A percentile compares a stretch with the other conserved stretches of the same genome.
phyloP scores from a whole-genome alignment of 92 coral and sea anemone species.

The Palythoa grandis region DNA sequence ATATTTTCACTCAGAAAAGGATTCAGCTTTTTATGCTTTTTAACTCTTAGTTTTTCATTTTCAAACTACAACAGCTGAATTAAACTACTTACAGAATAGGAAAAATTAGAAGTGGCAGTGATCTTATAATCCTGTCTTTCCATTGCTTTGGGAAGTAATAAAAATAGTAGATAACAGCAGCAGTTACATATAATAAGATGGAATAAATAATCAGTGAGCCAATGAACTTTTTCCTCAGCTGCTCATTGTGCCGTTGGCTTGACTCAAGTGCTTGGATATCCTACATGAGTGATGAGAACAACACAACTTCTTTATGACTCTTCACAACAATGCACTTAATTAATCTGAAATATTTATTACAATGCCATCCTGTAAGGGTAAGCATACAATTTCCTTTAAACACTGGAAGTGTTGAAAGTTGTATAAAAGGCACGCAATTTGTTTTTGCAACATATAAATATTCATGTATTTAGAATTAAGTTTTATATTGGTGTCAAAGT shows the following conservation, averaged over 20 bases:
- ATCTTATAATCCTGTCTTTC: conserved; percentile 79
- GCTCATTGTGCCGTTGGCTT: conserved; percentile 78
- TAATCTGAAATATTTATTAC: not conserved
- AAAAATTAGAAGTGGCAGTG: conserved; percentile 86
- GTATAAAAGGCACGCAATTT: no score
- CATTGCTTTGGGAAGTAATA: conserved; percentile 94
- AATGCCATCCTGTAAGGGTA: not conserved
- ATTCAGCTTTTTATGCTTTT: no score
- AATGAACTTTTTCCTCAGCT: conserved; percentile 86
- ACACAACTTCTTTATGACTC: not conserved
- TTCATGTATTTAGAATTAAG: no score
- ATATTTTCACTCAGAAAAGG: no score
- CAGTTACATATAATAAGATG: conserved; percentile 69
- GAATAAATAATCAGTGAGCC: conserved; percentile 90
- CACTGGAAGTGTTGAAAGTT: no score
- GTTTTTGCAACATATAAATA: no score
- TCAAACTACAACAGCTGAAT: not conserved
- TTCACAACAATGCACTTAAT: not conserved
- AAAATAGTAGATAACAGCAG: conserved; percentile 84
- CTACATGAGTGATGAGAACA: conserved; percentile 35
- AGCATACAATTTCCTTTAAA: no score
- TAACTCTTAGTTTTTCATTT: no score
- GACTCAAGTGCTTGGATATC: conserved; percentile 76
- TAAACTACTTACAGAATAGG: conserved; percentile 84
- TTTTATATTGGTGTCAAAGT: no score